These are phyloP conservation scores for Steinernema feltiae DNA, from an alignment of 1,140 invertebrate genomes.

Conservation along the genomic window DNA sequence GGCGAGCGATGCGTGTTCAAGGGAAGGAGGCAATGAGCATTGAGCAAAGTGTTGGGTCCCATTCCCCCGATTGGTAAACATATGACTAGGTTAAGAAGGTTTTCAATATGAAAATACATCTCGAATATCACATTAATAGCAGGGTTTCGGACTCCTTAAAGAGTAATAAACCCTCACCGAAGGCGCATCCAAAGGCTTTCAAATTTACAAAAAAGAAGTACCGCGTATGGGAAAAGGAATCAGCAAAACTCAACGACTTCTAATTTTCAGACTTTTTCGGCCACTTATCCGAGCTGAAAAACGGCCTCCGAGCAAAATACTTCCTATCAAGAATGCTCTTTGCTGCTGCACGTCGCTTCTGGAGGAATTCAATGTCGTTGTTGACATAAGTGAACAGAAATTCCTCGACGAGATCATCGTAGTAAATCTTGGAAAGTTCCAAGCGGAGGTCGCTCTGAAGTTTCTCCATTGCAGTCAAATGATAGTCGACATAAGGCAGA, in stretches of 20 bases:
- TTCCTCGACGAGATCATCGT: conserved; percentile 20
- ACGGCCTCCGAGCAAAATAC: background rate
- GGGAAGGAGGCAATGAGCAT: background rate
- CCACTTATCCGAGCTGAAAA: background rate
- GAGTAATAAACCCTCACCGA: background rate
- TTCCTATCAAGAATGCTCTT: background rate
- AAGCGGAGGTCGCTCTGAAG: conserved; percentile 39
- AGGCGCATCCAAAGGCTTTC: background rate
- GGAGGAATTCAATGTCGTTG: background rate
- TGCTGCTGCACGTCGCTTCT: background rate
- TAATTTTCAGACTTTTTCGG: background rate
- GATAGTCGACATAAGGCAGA: conserved; percentile 39
- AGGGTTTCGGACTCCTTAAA: too few species aligned
- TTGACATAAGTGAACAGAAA: conserved; percentile 6
- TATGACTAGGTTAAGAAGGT: background rate
- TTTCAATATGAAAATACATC: background rate
- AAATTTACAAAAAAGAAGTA: conserved; percentile 3
- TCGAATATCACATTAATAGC: too few species aligned
- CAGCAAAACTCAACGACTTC: background rate
- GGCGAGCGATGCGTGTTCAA: background rate
- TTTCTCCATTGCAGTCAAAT: conserved; percentile 39
- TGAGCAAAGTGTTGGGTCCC: background rate
- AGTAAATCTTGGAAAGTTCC: conserved; percentile 39
- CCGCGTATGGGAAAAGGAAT: conserved; percentile 7
- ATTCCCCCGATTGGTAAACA: background rate